These are phyloP conservation scores for Andrena dorsata DNA, from an alignment of 2,888 invertebrate genomes.

Conservation along the genomic window DNA sequence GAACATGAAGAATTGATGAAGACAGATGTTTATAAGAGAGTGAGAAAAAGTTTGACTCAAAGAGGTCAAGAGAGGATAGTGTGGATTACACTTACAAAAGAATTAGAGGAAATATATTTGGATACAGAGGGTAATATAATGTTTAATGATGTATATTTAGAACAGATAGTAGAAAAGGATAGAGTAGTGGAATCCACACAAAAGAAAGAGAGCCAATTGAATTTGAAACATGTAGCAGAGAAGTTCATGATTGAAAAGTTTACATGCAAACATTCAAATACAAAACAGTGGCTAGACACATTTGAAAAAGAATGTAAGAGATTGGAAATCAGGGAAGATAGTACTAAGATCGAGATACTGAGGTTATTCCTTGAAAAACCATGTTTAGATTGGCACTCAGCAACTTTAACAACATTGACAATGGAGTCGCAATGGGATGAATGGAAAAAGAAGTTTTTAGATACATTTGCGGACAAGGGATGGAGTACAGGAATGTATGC, in stretches of 20 bases:
- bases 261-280: slow-evolving; percentile 3
- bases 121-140: slow-evolving; percentile 60
- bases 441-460: neutral
- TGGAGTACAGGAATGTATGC: neutral
- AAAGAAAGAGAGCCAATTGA: slow-evolving; percentile 6
- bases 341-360: slow-evolving; percentile 6
- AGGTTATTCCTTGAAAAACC: slow-evolving; percentile 2
- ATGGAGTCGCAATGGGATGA: slow-evolving; percentile 14
- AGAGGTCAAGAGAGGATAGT: slow-evolving; percentile 56
- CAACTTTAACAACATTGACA: slow-evolving; percentile 7
- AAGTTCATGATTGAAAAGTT: slow-evolving; percentile 18
- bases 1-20: slow-evolving; percentile 46
- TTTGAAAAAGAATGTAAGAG: slow-evolving; percentile 19
- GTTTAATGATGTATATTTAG: slow-evolving; percentile 64
- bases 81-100: neutral
- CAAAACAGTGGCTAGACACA: slow-evolving; percentile 17
- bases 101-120: slow-evolving; percentile 24
- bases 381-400: neutral
- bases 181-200: slow-evolving; percentile 10
- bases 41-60: slow-evolving; percentile 60
- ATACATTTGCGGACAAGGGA: neutral
- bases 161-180: slow-evolving; percentile 56
- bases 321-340: slow-evolving; percentile 11
- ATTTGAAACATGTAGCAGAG: slow-evolving; percentile 3
- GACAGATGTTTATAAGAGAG: slow-evolving; percentile 59